Conservation (phyloP, 2,888 invertebrate genomes). For the Nudaria mundana region DNA sequence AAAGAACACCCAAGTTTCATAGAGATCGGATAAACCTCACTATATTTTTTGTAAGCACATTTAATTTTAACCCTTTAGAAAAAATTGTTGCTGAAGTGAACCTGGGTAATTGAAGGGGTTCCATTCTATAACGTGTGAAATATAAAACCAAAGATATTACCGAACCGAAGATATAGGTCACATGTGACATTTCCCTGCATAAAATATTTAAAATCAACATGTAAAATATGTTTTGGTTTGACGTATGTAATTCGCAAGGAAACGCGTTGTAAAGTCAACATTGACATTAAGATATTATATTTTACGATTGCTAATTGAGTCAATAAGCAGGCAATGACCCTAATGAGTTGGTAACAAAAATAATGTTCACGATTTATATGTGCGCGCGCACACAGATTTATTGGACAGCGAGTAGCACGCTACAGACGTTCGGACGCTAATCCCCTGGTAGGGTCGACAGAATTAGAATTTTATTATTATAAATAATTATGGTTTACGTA, state of each 20-base stretch:
- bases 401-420: slow-evolving; percentile 50
- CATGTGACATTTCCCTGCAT: no score
- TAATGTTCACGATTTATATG: slow-evolving; percentile 77
- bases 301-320: slow-evolving; percentile 66
- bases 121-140: no score
- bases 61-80: no score
- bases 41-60: no score
- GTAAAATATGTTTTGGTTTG: slow-evolving; percentile 49
- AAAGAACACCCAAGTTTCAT: no score
- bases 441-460: slow-evolving; percentile 64
- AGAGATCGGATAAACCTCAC: no score
- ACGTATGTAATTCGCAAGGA: slow-evolving; percentile 50
- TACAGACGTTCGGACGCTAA: slow-evolving; percentile 56
- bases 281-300: slow-evolving; percentile 59
- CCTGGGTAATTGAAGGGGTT: no score
- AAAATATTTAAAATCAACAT: slow-evolving; percentile 16
- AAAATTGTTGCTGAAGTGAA: no score
- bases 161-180: no score
- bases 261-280: slow-evolving; percentile 55
- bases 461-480: slow-evolving; percentile 15
- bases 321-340: slow-evolving; percentile 79
- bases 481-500: no score
- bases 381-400: slow-evolving; percentile 77
- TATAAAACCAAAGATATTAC: no score
- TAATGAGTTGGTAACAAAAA: slow-evolving; percentile 79